These are phyloP conservation scores for Neoscelio sp. DNA, from an alignment of 2,888 invertebrate species.

Conservation along the genomic window DNA sequence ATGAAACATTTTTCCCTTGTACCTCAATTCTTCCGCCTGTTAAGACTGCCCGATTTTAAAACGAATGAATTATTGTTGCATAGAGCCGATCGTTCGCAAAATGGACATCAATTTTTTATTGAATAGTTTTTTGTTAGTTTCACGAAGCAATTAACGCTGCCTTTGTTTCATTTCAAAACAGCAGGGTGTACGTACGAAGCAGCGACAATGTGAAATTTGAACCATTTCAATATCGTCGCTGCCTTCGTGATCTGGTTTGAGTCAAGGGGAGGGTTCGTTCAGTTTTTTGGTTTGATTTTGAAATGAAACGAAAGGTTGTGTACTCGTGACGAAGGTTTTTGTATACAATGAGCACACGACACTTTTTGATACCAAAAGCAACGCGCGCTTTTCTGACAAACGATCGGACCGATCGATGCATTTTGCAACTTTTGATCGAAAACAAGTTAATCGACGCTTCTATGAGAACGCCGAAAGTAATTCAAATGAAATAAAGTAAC, in stretches of 20 bases:
- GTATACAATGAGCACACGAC: slow-evolving; percentile 10
- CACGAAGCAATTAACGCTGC: neutral
- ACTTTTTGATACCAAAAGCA: slow-evolving; percentile 28
- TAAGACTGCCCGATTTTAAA: slow-evolving; percentile 46
- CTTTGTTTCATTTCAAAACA: slow-evolving; percentile 11
- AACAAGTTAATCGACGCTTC: slow-evolving; percentile 41
- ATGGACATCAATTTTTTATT: slow-evolving; percentile 12
- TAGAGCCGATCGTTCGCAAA: slow-evolving; percentile 36
- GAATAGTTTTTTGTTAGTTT: slow-evolving; percentile 19
- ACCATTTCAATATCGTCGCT: too few relatives aligned
- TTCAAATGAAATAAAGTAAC: slow-evolving; percentile 48
- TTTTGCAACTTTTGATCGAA: slow-evolving; percentile 45
- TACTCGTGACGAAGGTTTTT: neutral
- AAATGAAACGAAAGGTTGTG: slow-evolving; percentile 20
- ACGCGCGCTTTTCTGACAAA: slow-evolving; percentile 17
- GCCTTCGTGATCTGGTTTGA: too few relatives aligned
- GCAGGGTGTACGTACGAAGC: too few relatives aligned
- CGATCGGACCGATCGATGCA: slow-evolving; percentile 41
- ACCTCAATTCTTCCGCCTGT: slow-evolving; percentile 45
- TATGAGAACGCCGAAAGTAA: slow-evolving; percentile 56
- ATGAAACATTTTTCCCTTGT: slow-evolving; percentile 36
- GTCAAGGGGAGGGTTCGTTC: neutral
- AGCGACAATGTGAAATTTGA: too few relatives aligned
- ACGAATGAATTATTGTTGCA: slow-evolving; percentile 30
- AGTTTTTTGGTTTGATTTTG: neutral